phyloP scores from a whole-genome alignment of 1,140 invertebrate species.

The Apis dorsata region DNA sequence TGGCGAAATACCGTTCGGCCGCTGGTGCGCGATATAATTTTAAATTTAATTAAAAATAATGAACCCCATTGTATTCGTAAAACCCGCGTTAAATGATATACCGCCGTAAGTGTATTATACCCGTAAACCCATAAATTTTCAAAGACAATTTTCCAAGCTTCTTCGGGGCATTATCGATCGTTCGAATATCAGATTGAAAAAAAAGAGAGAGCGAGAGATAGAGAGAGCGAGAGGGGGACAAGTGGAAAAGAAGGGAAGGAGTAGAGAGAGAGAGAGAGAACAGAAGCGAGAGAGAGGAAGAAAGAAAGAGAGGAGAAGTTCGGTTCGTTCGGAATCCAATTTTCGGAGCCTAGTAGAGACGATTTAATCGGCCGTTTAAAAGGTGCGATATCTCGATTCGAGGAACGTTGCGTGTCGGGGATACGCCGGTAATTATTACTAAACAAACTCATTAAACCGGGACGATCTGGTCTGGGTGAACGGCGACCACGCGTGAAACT shows the following conservation, averaged over 20 bases:
- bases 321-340: background rate
- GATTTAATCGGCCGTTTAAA: slow-evolving; percentile 32
- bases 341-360: background rate
- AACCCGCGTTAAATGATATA: slow-evolving; percentile 63
- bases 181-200: slow-evolving; percentile 4
- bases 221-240: background rate
- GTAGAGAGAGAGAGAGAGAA: background rate
- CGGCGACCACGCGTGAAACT: slow-evolving; percentile 64
- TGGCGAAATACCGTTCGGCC: slow-evolving; percentile 60
- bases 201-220: background rate
- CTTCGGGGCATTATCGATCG: slow-evolving; percentile 53
- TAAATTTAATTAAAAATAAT: slow-evolving; percentile 68
- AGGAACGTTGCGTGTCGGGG: slow-evolving; percentile 19
- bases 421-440: slow-evolving; percentile 59
- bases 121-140: slow-evolving; percentile 58
- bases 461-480: slow-evolving; percentile 58
- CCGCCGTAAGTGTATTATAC: slow-evolving; percentile 61
- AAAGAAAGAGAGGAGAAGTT: too few relatives aligned
- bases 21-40: slow-evolving; percentile 62
- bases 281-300: background rate
- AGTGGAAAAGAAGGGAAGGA: background rate
- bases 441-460: slow-evolving; percentile 66
- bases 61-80: slow-evolving; percentile 64
- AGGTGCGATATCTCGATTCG: slow-evolving; percentile 43
- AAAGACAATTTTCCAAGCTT: slow-evolving; percentile 52